These are phyloP conservation scores for Chionodraco myersi DNA, from an alignment of 2,113 vertebrate species.

Conservation along the genomic window DNA sequence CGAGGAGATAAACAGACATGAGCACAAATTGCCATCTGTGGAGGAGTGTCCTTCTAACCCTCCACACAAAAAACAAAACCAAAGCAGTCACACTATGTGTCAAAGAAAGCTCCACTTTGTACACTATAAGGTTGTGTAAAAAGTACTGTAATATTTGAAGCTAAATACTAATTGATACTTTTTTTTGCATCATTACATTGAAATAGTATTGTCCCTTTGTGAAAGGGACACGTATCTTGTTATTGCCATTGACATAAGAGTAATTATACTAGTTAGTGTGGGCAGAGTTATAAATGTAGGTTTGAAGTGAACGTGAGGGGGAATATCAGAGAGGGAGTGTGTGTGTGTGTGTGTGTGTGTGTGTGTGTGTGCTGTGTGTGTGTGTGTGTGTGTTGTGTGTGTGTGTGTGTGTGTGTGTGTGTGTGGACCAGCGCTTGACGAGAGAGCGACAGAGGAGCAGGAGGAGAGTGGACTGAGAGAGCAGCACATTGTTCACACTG, in stretches of 20 bases:
- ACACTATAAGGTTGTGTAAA: no score
- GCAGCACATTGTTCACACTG: constrained; percentile 42
- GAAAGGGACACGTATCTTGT: background rate
- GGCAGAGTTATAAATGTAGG: constrained; percentile 9
- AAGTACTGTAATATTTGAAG: background rate
- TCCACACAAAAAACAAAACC: no score
- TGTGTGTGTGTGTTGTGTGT: background rate
- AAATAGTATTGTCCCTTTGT: background rate
- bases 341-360: background rate
- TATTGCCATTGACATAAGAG: background rate
- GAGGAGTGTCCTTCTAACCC: no score
- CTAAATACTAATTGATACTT: background rate
- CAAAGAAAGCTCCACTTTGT: no score
- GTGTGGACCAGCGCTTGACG: constrained; percentile 36
- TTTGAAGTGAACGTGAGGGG: constrained; percentile 22
- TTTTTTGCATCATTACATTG: background rate
- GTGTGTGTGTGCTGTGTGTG: background rate
- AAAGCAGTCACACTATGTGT: no score
- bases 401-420: background rate
- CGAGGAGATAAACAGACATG: background rate
- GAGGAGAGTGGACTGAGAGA: constrained; percentile 47
- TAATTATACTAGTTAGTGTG: background rate
- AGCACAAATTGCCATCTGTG: background rate
- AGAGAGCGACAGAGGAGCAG: constrained; percentile 56
- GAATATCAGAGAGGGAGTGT: constrained; percentile 6